These are phyloP conservation scores for Benthosema pterotum DNA, from an alignment of 2,797 vertebrate species.

Conservation along the genomic window DNA sequence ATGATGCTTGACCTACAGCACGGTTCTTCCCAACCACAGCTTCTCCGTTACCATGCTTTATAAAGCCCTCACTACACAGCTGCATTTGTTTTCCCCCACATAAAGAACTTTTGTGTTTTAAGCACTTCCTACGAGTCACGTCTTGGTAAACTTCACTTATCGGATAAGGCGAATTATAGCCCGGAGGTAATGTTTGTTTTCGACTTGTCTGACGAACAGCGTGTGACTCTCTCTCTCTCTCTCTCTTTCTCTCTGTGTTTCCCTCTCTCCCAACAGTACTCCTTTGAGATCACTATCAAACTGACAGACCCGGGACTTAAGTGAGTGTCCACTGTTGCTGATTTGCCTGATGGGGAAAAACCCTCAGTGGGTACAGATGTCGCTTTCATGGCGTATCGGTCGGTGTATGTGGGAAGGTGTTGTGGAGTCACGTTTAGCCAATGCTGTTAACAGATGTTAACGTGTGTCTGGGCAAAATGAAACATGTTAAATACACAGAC, in stretches of 20 bases:
- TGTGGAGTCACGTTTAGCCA: neutral
- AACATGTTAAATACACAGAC: neutral
- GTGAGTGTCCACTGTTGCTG: conserved; percentile 39
- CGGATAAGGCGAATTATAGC: neutral
- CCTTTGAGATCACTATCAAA: conserved; percentile 64
- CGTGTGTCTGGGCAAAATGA: neutral
- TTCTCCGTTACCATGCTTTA: too few relatives aligned
- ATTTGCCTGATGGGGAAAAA: neutral
- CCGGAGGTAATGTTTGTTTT: neutral
- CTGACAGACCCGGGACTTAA: conserved; percentile 43
- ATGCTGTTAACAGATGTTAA: too few relatives aligned
- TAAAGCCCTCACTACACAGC: too few relatives aligned
- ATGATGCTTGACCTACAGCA: too few relatives aligned
- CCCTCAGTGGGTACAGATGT: too few relatives aligned
- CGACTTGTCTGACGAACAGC: neutral
- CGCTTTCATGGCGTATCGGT: neutral
- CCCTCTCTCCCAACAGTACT: conserved; percentile 58
- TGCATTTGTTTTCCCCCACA: too few relatives aligned
- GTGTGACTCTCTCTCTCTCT: neutral
- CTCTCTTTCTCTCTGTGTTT: neutral
- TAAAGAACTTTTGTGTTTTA: too few relatives aligned
- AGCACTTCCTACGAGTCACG: too few relatives aligned
- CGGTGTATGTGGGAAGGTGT: neutral
- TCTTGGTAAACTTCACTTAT: neutral
- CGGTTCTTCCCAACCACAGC: too few relatives aligned